Evolutionary conservation across 2,113 vertebrate species (phyloP).

Genomic region (Rhinolophus sinicus): DNA sequence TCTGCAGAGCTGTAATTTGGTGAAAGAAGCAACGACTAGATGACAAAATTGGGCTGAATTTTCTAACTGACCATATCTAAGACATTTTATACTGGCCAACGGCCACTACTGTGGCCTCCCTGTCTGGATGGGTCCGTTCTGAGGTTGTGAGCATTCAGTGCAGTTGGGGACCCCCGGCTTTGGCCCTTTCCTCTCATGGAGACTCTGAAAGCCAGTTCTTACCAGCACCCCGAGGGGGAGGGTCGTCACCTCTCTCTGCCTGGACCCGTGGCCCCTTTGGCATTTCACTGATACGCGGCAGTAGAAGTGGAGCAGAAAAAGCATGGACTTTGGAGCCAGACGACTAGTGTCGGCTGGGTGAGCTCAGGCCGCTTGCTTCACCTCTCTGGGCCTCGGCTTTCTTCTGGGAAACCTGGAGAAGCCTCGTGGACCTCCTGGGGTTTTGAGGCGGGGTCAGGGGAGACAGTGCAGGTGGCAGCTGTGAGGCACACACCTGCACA

Average conservation of each 20-base stretch:
- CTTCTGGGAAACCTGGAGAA: not conserved
- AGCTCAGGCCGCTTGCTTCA: not conserved
- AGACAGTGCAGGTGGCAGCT: not conserved
- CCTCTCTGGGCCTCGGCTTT: not conserved
- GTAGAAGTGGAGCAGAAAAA: no score
- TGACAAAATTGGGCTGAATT: not conserved
- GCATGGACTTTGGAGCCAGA: not conserved
- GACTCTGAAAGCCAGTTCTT: not conserved
- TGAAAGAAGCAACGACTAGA: not conserved
- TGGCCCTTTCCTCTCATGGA: not conserved
- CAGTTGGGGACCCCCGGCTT: not conserved
- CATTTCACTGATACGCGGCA: not conserved
- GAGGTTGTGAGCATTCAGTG: not conserved
- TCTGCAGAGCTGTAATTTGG: not conserved
- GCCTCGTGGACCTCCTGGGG: not conserved
- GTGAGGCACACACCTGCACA: accelerated
- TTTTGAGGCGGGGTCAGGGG: no score
- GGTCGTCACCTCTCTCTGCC: not conserved
- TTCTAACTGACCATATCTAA: not conserved
- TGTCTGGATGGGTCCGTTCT: not conserved
- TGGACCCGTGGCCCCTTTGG: not conserved
- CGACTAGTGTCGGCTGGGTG: not conserved
- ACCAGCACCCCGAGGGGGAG: accelerated
- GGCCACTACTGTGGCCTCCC: not conserved
- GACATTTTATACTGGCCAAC: not conserved